Evolutionary conservation across 2,797 vertebrate genomes (phyloP).

Genomic region (Coregonus sp.): DNA sequence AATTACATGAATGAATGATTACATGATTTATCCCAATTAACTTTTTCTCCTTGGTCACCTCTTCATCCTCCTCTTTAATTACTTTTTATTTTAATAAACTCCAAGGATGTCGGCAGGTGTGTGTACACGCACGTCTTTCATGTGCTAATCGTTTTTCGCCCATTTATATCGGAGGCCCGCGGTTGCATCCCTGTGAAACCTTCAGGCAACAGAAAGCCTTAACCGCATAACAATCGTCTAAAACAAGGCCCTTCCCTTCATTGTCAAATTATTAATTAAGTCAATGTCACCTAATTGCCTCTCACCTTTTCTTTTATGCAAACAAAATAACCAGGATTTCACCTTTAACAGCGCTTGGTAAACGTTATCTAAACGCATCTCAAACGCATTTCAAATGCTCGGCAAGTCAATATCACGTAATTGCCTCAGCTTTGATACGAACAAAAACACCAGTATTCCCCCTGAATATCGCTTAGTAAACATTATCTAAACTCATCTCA

Average conservation of each 20-base stretch:
- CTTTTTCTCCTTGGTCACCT: slow-evolving; percentile 76
- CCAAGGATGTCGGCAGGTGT: slow-evolving; percentile 79
- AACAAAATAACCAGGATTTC: slow-evolving; percentile 54
- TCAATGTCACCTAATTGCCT: slow-evolving; percentile 73
- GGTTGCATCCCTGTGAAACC: slow-evolving; percentile 71
- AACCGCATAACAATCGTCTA: slow-evolving; percentile 70
- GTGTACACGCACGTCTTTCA: slow-evolving; percentile 68
- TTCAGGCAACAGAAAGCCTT: slow-evolving; percentile 69
- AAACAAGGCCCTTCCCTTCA: slow-evolving; percentile 79
- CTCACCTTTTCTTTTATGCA: slow-evolving; percentile 69
- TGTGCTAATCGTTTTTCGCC: slow-evolving; percentile 72
- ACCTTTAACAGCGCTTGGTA: slow-evolving; percentile 52
- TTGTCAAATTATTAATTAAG: slow-evolving; percentile 78
- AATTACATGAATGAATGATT: slow-evolving; percentile 54
- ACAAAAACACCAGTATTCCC: slow-evolving; percentile 56
- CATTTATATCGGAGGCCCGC: slow-evolving; percentile 69
- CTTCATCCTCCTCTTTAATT: slow-evolving; percentile 75
- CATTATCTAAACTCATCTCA: slow-evolving; percentile 39
- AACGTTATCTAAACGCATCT: slow-evolving; percentile 38
- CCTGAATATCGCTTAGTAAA: slow-evolving; percentile 50
- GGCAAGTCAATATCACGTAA: slow-evolving; percentile 70
- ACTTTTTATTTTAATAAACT: slow-evolving; percentile 75
- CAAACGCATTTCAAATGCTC: slow-evolving; percentile 21
- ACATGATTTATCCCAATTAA: slow-evolving; percentile 75
- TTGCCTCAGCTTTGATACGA: slow-evolving; percentile 70